A percentile compares a stretch with the other conserved stretches of the same genome.
phyloP scores from a whole-genome alignment of 1,140 invertebrate genomes.

The Diorhabda elongata region DNA sequence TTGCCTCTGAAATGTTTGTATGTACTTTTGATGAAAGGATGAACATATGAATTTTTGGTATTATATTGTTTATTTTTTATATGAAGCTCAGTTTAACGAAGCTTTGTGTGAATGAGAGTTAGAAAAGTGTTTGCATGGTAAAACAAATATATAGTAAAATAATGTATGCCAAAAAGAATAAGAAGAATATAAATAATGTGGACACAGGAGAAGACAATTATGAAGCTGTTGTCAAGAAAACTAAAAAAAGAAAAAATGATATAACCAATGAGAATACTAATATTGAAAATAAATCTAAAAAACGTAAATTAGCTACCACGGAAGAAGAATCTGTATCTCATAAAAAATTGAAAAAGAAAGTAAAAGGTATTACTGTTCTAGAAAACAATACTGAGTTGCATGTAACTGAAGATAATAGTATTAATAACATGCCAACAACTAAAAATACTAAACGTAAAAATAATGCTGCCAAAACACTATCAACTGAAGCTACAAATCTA shows the following conservation, averaged over 20 bases:
- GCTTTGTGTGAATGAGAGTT: too few species aligned
- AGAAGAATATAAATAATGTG: background rate
- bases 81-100: too few species aligned
- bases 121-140: too few species aligned
- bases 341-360: background rate
- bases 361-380: too few species aligned
- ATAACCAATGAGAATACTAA: background rate
- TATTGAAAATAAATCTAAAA: background rate
- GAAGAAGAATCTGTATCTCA: background rate
- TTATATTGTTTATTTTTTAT: too few species aligned
- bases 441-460: background rate
- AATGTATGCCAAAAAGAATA: constrained; percentile 3
- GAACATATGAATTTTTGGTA: too few species aligned
- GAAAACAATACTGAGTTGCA: background rate
- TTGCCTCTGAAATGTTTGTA: too few species aligned
- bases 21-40: too few species aligned
- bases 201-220: background rate
- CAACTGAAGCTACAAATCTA: too few species aligned
- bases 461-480: background rate
- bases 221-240: background rate
- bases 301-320: background rate
- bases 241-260: background rate
- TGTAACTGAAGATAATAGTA: background rate
- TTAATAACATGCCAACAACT: background rate
- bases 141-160: background rate